A percentile compares a stretch with the other conserved stretches of the same genome.
Evolutionary conservation across 2,888 invertebrate species (phyloP).

Genomic region (Therioaphis trifolii): DNA sequence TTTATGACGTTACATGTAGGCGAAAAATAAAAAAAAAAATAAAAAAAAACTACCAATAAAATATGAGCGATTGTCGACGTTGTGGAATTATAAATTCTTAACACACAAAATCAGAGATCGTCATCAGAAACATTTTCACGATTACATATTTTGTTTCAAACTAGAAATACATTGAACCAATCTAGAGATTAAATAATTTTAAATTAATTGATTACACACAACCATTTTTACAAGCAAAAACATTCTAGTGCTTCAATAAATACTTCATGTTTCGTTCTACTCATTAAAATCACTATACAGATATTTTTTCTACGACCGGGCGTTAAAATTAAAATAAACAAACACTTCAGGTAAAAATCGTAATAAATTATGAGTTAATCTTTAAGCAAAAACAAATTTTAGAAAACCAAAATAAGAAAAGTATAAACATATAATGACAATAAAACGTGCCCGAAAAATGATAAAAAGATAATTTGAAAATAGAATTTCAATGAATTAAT

Average conservation of each 20-base stretch:
- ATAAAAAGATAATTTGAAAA: neutral
- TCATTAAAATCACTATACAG: slow-evolving; percentile 53
- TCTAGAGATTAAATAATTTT: slow-evolving; percentile 8
- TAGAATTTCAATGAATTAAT: neutral
- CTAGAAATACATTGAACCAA: neutral
- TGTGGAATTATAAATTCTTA: too few relatives aligned
- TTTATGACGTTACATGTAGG: too few relatives aligned
- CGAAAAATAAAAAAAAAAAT: too few relatives aligned
- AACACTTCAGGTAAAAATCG: neutral
- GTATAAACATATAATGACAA: too few relatives aligned
- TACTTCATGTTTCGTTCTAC: slow-evolving; percentile 55
- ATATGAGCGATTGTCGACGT: too few relatives aligned
- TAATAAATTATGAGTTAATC: neutral
- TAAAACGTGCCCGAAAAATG: too few relatives aligned
- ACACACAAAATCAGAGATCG: neutral
- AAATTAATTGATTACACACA: neutral
- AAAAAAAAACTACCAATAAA: too few relatives aligned
- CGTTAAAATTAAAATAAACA: neutral
- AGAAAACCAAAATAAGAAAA: too few relatives aligned
- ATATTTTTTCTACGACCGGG: neutral
- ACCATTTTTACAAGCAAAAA: neutral
- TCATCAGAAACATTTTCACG: neutral
- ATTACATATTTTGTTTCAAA: neutral
- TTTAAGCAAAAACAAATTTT: too few relatives aligned
- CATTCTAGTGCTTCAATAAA: slow-evolving; percentile 53